Conservation (phyloP, 2,113 vertebrate species). For the Neolamprologus sp. region DNA sequence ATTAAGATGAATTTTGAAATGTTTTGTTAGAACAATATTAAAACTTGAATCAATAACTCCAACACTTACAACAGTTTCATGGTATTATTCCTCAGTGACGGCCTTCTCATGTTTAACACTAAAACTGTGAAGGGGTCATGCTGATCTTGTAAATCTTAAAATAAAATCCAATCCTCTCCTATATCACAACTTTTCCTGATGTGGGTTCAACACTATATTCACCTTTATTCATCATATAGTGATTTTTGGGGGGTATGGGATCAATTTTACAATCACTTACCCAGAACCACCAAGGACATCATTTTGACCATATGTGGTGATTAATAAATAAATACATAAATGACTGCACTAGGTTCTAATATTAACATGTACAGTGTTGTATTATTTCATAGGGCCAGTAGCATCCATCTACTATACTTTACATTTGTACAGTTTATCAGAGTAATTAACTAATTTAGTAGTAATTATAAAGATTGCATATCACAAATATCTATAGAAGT, state of each 20-base stretch:
- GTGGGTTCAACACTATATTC: not conserved
- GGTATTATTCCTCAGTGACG: not conserved
- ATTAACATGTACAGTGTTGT: not conserved
- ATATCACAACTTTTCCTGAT: not conserved
- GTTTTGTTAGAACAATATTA: not conserved
- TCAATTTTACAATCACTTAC: not conserved
- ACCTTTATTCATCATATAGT: not conserved
- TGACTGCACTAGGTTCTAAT: not conserved
- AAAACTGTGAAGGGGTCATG: not conserved
- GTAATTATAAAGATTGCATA: not conserved
- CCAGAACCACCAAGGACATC: not conserved
- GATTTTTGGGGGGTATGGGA: not conserved
- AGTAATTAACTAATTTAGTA: not conserved
- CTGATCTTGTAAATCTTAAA: not conserved
- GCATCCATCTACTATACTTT: not conserved
- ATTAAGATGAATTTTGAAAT: not conserved
- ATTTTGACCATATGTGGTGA: not conserved
- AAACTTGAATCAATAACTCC: not conserved
- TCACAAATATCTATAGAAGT: not conserved
- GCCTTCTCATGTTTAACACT: not conserved
- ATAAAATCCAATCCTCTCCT: not conserved
- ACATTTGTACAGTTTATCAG: not conserved
- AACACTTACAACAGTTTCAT: not conserved
- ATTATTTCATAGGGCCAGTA: not conserved
- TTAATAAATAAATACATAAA: not conserved